Evolutionary conservation across 1,140 invertebrate species (phyloP).

Genomic region (Heterodera carotae): DNA sequence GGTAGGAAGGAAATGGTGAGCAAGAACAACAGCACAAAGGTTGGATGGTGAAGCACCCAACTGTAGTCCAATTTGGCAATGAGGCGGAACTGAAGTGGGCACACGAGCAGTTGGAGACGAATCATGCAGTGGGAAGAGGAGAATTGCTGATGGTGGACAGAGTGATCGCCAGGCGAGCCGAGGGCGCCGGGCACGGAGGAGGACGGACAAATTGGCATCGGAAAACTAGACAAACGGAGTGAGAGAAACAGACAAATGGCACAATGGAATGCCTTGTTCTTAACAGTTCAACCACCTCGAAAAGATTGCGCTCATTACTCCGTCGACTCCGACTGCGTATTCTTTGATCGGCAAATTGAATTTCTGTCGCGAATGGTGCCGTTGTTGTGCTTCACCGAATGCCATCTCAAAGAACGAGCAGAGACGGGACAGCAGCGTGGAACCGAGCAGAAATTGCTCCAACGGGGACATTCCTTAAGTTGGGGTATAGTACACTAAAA

Average conservation of each 20-base stretch:
- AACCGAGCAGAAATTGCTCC: conserved; percentile 4
- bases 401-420: conserved; percentile 19
- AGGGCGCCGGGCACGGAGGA: background rate
- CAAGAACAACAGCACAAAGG: background rate
- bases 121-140: background rate
- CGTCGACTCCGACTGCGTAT: background rate
- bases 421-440: conserved; percentile 4
- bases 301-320: conserved; percentile 13
- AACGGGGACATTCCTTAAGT: background rate
- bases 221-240: background rate
- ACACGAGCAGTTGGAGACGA: conserved; percentile 21
- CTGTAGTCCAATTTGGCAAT: conserved; percentile 33
- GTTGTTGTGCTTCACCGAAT: background rate
- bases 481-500: too few relatives aligned
- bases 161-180: background rate
- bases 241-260: background rate
- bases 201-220: background rate
- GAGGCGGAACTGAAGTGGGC: conserved; percentile 27
- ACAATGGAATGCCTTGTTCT: background rate
- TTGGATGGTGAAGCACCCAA: background rate
- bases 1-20: conserved; percentile 27
- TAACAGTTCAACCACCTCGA: background rate
- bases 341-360: conserved; percentile 24
- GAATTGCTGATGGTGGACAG: background rate
- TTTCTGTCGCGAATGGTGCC: background rate